phyloP scores from a whole-genome alignment of 2,797 vertebrate species.

The Rhabdophis nuchalis region DNA sequence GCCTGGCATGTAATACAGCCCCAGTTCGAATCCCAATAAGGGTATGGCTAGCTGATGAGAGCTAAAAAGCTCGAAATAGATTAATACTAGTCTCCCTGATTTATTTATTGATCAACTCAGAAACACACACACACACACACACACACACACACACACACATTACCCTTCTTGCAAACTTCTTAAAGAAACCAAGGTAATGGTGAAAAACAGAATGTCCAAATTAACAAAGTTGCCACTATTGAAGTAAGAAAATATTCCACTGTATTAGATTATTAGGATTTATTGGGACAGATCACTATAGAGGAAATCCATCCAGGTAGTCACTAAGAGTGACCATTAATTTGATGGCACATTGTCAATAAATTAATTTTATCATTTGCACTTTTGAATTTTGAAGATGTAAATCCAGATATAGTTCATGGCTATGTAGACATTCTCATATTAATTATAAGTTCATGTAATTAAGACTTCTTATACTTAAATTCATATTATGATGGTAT shows the following conservation, averaged over 20 bases:
- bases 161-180: neutral
- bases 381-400: neutral
- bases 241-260: neutral
- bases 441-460: neutral
- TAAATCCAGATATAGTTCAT: neutral
- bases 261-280: neutral
- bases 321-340: neutral
- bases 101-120: too few species aligned
- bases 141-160: too few species aligned
- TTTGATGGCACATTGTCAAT: neutral
- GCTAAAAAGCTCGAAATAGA: too few species aligned
- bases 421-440: neutral
- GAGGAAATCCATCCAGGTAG: neutral
- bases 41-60: too few species aligned
- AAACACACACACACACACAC: too few species aligned
- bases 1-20: too few species aligned
- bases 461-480: neutral
- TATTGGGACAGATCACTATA: neutral
- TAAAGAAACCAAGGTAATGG: neutral
- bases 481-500: neutral
- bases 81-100: too few species aligned
- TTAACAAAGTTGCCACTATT: neutral
- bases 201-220: neutral
- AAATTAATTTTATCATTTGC: neutral
- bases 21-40: too few species aligned